Conservation (phyloP, 92 coral and sea anemone genomes). For the Plumapathes pennacea region DNA sequence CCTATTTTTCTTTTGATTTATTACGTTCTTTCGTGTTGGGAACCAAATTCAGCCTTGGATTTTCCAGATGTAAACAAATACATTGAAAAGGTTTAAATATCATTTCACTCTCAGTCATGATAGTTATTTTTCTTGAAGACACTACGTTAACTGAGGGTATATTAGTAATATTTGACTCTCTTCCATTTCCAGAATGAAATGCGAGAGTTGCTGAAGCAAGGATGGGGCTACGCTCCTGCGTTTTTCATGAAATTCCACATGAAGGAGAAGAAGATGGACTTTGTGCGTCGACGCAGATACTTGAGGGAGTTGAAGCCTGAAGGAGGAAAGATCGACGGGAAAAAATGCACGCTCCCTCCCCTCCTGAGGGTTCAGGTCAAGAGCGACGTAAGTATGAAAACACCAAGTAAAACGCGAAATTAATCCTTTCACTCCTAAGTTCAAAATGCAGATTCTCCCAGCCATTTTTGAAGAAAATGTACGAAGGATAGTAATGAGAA, state of each 20-base stretch:
- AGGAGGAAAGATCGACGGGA: constrained; percentile 57
- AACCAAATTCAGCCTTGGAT: too few species aligned
- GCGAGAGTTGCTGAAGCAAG: constrained; percentile 77
- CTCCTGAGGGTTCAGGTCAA: constrained; percentile 65
- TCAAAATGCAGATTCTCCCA: too few species aligned
- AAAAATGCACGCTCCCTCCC: constrained; percentile 62
- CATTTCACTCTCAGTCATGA: too few species aligned
- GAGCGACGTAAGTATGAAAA: constrained; percentile 48
- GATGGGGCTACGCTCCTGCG: constrained; percentile 96
- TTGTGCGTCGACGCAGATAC: constrained; percentile 90
- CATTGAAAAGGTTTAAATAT: too few species aligned
- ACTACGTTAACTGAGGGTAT: too few species aligned
- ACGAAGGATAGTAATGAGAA: too few species aligned
- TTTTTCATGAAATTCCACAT: constrained; percentile 89
- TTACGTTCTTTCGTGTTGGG: too few species aligned
- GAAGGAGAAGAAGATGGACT: constrained; percentile 92
- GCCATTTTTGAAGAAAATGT: too few species aligned
- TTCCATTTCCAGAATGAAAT: constrained; percentile 50
- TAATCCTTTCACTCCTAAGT: background rate
- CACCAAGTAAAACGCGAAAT: background rate
- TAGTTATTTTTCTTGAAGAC: too few species aligned
- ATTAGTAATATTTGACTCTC: too few species aligned
- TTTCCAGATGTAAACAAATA: too few species aligned
- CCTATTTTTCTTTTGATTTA: too few species aligned
- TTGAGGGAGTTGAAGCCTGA: constrained; percentile 78